Percentiles rank a stretch among this genome's conserved stretches.
Evolutionary conservation across 1,140 invertebrate genomes (phyloP).

Genomic region (Eupristina koningsbergeri): DNA sequence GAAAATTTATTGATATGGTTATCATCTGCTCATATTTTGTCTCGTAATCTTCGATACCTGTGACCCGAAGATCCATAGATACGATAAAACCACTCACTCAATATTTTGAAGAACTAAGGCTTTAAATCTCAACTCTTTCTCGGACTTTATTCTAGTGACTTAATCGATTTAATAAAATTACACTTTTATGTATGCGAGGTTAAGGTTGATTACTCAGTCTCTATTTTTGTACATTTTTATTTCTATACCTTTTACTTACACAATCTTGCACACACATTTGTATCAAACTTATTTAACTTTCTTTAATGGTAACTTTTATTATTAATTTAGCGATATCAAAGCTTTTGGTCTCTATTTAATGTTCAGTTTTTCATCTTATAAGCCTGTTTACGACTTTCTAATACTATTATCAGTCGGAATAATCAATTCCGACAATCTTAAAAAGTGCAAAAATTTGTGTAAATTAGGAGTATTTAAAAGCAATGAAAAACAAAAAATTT

Average conservation of each 20-base stretch:
- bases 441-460: conserved; percentile 2
- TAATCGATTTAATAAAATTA: too few relatives aligned
- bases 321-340: conserved; percentile 24
- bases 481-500: too few relatives aligned
- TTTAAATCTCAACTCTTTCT: conserved; percentile 10
- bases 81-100: conserved; percentile 19
- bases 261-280: too few relatives aligned
- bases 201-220: conserved; percentile 33
- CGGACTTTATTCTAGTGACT: too few relatives aligned
- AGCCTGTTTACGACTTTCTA: conserved; percentile 51
- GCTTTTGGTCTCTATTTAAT: conserved; percentile 9
- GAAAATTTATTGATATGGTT: conserved; percentile 31
- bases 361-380: conserved; percentile 46
- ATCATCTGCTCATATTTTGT: not conserved
- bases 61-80: conserved; percentile 30
- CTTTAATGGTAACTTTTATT: not conserved
- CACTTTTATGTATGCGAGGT: conserved; percentile 26
- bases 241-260: too few relatives aligned
- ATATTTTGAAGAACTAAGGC: not conserved
- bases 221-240: conserved; percentile 22
- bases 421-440: conserved; percentile 45
- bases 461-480: too few relatives aligned
- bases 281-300: not conserved
- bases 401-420: conserved; percentile 44
- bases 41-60: conserved; percentile 34